Base-by-base conservation (phyloP, 2,888 invertebrate genomes). In the Idaea dimidiata region DNA sequence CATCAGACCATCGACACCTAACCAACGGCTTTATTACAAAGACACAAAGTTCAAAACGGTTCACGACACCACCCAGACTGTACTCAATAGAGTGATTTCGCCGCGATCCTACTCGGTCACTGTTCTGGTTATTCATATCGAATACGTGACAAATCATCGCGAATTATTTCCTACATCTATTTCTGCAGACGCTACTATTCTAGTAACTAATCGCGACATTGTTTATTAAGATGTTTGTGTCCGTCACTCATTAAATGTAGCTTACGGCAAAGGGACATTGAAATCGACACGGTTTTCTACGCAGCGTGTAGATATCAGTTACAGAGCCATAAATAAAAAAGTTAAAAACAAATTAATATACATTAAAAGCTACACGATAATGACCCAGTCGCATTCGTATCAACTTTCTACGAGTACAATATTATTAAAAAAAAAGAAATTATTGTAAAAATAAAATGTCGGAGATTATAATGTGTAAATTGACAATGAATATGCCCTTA, bases 21-120 rank as follows among this genome's bases (percentile, higher is more conserved):
- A 58, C 69, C 65, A 17, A 17, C 56, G 17, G 70, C 56, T 56
- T 66, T 72, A 69, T 66, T 63, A 62, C 67, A n/a, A 59, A 59
- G 43, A 59, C 54, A 57, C 53, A 67, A 60, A 63, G 63, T 58
- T 62, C 62, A 65, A 56, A 56, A 56, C 10, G 1, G 56, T 17
- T 56, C 18, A 17, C 43, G 43, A 7, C 7, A 14, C 14, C 8
- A 43, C 10, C 7, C 59, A 53, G 76, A 83, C 78, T 77, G 81
- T 79, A 77, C 83, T 86, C 89, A 88, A 87, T 88, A 86, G 83
- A 86, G 84, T 82, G 86, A 89, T 88, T 89, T 87, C 79, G 84
- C 83, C 76, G 78, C 76, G 82, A 82, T 85, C 83, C 76, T 78
- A 81, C 84, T 81, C 89, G 90, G 90, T 90, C 91, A 90, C 89